These are phyloP conservation scores for Perccottus glenii DNA, from an alignment of 2,113 vertebrate genomes.

Conservation along the genomic window DNA sequence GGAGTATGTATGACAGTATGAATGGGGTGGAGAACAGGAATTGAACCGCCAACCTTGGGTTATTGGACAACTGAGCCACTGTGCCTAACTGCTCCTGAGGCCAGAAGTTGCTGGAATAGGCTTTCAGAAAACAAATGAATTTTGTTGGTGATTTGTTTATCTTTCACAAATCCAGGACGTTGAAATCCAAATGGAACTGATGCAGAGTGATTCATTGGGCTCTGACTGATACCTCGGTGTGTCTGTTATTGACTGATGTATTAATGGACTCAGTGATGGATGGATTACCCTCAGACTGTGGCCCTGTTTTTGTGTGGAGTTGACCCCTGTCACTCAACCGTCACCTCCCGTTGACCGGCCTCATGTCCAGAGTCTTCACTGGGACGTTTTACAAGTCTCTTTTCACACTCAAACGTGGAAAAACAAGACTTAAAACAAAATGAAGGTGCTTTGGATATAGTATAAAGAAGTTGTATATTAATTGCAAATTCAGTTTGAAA, in stretches of 20 bases:
- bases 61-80: no score
- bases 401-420: no score
- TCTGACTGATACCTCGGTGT: conserved; percentile 3
- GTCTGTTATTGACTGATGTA: conserved; percentile 8
- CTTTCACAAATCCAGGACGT: background rate
- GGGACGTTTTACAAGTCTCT: conserved; percentile 17
- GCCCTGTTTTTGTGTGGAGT: conserved; percentile 10
- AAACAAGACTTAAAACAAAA: no score
- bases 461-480: no score
- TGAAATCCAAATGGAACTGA: background rate
- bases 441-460: no score
- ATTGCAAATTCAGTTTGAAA: no score
- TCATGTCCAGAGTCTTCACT: conserved; percentile 20
- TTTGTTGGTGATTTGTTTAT: background rate
- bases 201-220: conserved; percentile 4
- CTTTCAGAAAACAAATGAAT: background rate
- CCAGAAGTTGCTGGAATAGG: no score
- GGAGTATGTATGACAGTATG: no score
- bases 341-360: background rate
- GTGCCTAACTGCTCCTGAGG: no score
- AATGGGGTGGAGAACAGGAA: no score
- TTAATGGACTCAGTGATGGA: conserved; percentile 13
- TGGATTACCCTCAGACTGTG: conserved; percentile 16
- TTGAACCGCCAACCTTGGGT: no score
- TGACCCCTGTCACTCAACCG: conserved; percentile 16